phyloP scores from a whole-genome alignment of 1,140 invertebrate genomes.

The Camponotus floridanus region DNA sequence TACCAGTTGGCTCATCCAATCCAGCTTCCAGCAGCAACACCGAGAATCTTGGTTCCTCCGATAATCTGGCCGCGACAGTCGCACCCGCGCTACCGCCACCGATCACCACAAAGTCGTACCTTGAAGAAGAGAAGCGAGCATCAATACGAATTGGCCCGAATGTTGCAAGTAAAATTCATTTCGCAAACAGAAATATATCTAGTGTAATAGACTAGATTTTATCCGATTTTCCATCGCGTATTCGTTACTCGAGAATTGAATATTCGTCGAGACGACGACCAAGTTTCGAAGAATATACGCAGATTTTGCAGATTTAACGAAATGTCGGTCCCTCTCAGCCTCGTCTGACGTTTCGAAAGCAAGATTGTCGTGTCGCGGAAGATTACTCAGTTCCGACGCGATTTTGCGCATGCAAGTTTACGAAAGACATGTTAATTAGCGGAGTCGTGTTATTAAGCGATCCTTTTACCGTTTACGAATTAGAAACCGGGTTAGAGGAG shows the following conservation, averaged over 20 bases:
- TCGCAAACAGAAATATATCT: too few species aligned
- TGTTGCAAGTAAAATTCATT: too few species aligned
- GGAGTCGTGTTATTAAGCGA: conserved; percentile 42
- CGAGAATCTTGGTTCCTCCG: conserved; percentile 92
- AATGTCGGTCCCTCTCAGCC: not conserved
- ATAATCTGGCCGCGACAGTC: conserved; percentile 93
- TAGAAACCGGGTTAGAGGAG: conserved; percentile 63
- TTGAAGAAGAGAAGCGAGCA: conserved; percentile 73
- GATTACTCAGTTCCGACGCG: conserved; percentile 34
- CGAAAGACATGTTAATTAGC: conserved; percentile 53
- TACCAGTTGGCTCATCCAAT: conserved; percentile 93
- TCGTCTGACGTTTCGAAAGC: conserved; percentile 35
- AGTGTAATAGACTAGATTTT: too few species aligned
- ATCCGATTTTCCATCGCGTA: too few species aligned
- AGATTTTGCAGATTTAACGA: not conserved
- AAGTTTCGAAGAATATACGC: not conserved
- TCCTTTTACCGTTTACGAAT: conserved; percentile 23
- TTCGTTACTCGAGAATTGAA: too few species aligned
- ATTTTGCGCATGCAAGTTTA: conserved; percentile 25
- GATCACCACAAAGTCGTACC: conserved; percentile 95
- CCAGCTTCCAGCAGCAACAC: conserved; percentile 94
- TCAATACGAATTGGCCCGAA: too few species aligned
- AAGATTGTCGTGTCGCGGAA: conserved; percentile 30
- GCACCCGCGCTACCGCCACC: conserved; percentile 95
- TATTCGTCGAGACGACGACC: not conserved